Percentiles rank a stretch among this genome's conserved stretches.
Conservation (phyloP, 1,140 invertebrate species). For the Chionoecetes opilio region DNA sequence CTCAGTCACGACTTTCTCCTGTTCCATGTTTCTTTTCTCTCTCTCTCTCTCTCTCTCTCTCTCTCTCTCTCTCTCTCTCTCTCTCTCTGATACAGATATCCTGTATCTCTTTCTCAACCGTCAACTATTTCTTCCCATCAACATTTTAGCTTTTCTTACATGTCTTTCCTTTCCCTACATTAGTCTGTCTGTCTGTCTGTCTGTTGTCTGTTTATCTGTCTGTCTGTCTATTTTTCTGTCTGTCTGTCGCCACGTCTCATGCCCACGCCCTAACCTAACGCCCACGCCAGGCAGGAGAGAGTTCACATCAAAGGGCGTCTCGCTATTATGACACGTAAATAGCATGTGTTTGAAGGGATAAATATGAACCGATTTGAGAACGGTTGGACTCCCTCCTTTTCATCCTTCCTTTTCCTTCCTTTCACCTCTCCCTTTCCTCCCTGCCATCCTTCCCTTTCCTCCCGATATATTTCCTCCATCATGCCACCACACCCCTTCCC, state of each 20-base stretch:
- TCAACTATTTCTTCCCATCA: no score
- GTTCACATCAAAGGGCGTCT: background rate
- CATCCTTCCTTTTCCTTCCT: background rate
- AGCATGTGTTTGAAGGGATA: slow-evolving; percentile 8
- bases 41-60: no score
- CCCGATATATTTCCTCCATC: no score
- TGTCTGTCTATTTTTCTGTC: no score
- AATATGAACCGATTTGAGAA: background rate
- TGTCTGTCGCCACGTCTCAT: background rate
- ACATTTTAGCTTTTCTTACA: no score
- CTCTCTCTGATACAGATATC: no score
- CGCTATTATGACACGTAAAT: slow-evolving; percentile 19
- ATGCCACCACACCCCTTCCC: no score
- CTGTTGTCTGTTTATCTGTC: no score
- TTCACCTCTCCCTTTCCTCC: background rate
- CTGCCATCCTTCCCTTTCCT: no score
- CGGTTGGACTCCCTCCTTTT: background rate
- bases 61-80: no score
- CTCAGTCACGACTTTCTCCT: background rate
- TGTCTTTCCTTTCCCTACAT: background rate
- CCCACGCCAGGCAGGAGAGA: background rate
- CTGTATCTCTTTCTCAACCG: no score
- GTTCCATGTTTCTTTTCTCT: no score
- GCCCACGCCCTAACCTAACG: background rate
- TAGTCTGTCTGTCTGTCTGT: slow-evolving; percentile 39